A percentile compares a stretch with the other conserved stretches of the same genome.
These are phyloP conservation scores for Idaea dimidiata DNA, from an alignment of 2,888 invertebrate species.

Conservation along the genomic window DNA sequence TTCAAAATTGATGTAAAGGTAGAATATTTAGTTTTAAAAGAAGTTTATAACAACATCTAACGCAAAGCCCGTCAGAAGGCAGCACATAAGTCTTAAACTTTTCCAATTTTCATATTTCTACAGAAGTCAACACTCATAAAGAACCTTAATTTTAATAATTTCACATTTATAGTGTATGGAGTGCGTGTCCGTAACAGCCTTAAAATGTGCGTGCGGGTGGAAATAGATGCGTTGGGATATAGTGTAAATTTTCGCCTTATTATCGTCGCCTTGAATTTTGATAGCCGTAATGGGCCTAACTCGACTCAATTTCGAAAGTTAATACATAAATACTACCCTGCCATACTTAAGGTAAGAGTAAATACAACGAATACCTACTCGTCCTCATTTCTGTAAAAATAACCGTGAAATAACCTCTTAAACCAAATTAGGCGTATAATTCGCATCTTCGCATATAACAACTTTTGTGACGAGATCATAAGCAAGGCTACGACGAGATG, in stretches of 20 bases:
- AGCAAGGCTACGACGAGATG: neutral
- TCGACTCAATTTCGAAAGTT: constrained; percentile 42
- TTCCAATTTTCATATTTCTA: constrained; percentile 56
- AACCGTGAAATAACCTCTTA: constrained; percentile 16
- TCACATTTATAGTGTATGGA: constrained; percentile 57
- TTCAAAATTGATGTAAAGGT: no score
- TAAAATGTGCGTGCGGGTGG: constrained; percentile 63
- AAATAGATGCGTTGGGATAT: constrained; percentile 63
- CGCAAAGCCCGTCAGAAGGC: constrained; percentile 26
- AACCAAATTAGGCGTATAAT: constrained; percentile 30
- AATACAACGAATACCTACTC: neutral
- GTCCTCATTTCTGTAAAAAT: neutral
- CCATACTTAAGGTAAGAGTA: neutral
- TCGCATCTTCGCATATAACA: constrained; percentile 26
- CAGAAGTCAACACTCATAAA: constrained; percentile 55
- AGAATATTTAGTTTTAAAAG: neutral
- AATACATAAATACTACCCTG: neutral
- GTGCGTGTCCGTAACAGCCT: constrained; percentile 61
- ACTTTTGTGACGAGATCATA: constrained; percentile 13
- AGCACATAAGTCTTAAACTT: constrained; percentile 48
- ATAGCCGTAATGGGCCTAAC: constrained; percentile 45
- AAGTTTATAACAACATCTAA: constrained; percentile 32
- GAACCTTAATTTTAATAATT: constrained; percentile 64
- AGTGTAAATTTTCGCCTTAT: constrained; percentile 66
- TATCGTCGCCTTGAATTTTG: constrained; percentile 60